Evolutionary conservation across 2,113 vertebrate genomes (phyloP), one percentile per base, ranked within the genome.

Genomic region (Labrus mixtus): DNA sequence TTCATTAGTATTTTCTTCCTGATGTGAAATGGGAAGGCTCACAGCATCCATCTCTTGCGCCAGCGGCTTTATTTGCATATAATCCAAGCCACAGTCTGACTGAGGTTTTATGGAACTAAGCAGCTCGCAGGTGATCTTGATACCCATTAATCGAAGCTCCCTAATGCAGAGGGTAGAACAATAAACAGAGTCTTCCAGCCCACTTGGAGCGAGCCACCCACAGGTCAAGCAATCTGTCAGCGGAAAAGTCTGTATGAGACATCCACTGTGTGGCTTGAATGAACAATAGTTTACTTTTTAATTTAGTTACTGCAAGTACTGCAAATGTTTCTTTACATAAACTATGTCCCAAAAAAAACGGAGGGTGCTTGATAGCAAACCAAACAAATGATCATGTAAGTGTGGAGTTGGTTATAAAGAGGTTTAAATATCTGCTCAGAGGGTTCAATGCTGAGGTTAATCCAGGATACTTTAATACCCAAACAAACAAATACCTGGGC

Each of bases 131-230:
- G 43, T 70, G 19, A 59, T 81, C 63, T 10, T 76, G 51, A 61
- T 59, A 67, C 39, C 23, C 73, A 77, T 65, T 77, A 82, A 79
- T 84, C 12, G 13, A 76, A 77, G 45, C 45, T 73, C 72, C 72
- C 68, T 12, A 58, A 66, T 73, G 76, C 46, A 33, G 57, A 41
- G 55, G 63, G 72, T 68, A 68, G 81, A 73, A 57, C 82, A 76
- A 68, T 84, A 68, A 72, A 68, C 76, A 62, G 15, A 72, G 48
- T 71, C 48, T 71, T 62, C 19, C 76, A 58, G 82, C 68, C 68
- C 53, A 76, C 68, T 69, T 61, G 54, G n/a, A 69, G 56, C 59
- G 23, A 71, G 58, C 62, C 72, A 41, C 56, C 61, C 67, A 68
- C 76, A 50, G 36, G 70, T 62, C 8, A 56, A 57, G 19, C 66